Evolutionary conservation across 92 coral and sea anemone genomes (phyloP).

Genomic region (Porites lobata): DNA sequence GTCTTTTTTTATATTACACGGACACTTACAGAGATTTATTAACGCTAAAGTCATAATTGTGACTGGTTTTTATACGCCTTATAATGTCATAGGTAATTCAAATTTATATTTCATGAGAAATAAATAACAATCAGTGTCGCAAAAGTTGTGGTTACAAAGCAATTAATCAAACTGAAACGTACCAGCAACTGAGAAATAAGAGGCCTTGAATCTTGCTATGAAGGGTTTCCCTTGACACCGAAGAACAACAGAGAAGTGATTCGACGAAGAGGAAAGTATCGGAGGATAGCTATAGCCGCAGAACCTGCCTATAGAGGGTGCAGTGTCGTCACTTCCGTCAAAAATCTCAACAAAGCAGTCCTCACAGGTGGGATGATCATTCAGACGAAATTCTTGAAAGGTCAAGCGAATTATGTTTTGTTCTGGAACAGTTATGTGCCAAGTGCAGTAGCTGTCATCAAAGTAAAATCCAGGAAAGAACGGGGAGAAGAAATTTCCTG

Average conservation of each 20-base stretch:
- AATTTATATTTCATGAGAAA: neutral
- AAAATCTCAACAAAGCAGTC: conserved; percentile 51
- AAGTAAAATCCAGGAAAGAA: conserved; percentile 55
- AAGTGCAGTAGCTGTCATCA: conserved; percentile 32
- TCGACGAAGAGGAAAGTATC: conserved; percentile 25
- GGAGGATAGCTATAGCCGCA: conserved; percentile 67
- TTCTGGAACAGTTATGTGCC: conserved; percentile 45
- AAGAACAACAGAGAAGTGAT: conserved; percentile 40
- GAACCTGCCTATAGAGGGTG: conserved; percentile 42
- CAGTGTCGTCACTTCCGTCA: conserved; percentile 35
- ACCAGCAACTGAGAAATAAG: conserved; percentile 19
- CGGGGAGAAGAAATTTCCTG: conserved; percentile 62
- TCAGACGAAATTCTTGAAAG: conserved; percentile 49
- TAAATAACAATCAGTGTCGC: neutral
- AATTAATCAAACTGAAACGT: neutral
- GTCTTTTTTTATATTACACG: too few relatives aligned
- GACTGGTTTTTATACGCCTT: too few relatives aligned
- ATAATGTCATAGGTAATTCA: too few relatives aligned
- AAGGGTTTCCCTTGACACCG: neutral
- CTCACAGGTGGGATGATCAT: conserved; percentile 49
- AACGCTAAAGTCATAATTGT: too few relatives aligned
- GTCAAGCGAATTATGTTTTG: conserved; percentile 48
- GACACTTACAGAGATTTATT: too few relatives aligned
- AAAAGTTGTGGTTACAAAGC: neutral
- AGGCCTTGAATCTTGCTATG: conserved; percentile 31